Evolutionary conservation across 2,888 invertebrate species (phyloP).

Genomic region (Apotomis turbidana): DNA sequence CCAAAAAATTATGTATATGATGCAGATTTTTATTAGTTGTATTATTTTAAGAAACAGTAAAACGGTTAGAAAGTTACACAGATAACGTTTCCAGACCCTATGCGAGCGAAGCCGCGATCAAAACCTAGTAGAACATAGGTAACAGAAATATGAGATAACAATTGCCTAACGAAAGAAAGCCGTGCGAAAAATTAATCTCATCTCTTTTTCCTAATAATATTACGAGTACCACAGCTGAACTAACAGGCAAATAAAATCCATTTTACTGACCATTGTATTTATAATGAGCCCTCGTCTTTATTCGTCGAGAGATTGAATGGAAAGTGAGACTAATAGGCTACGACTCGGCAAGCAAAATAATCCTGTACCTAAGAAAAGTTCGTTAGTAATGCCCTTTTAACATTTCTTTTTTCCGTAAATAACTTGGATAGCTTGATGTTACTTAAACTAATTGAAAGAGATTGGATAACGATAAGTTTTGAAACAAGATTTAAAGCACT

Average conservation of each 20-base stretch:
- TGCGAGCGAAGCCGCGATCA: too few relatives aligned
- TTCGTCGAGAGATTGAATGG: conserved; percentile 62
- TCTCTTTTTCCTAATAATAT: conserved; percentile 19
- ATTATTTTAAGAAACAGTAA: too few relatives aligned
- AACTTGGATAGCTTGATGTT: conserved; percentile 4
- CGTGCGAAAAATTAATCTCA: not conserved
- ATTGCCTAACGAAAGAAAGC: not conserved
- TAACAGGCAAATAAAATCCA: conserved; percentile 46
- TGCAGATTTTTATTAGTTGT: too few relatives aligned
- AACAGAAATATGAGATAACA: not conserved
- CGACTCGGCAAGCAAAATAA: conserved; percentile 51
- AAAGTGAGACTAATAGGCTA: conserved; percentile 78
- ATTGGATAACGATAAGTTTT: conserved; percentile 7
- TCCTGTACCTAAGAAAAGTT: conserved; percentile 52
- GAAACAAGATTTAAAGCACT: not conserved
- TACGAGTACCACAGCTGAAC: conserved; percentile 23
- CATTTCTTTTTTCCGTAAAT: conserved; percentile 26
- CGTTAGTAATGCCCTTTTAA: conserved; percentile 56
- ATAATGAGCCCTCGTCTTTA: conserved; percentile 52
- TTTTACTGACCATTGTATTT: conserved; percentile 56
- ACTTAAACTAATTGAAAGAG: conserved; percentile 3
- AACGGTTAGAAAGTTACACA: too few relatives aligned
- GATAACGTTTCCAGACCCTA: too few relatives aligned
- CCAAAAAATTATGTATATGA: too few relatives aligned
- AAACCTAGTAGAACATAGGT: too few relatives aligned